Base-by-base conservation (phyloP, 2,113 vertebrate species). In the Athene noctua region DNA sequence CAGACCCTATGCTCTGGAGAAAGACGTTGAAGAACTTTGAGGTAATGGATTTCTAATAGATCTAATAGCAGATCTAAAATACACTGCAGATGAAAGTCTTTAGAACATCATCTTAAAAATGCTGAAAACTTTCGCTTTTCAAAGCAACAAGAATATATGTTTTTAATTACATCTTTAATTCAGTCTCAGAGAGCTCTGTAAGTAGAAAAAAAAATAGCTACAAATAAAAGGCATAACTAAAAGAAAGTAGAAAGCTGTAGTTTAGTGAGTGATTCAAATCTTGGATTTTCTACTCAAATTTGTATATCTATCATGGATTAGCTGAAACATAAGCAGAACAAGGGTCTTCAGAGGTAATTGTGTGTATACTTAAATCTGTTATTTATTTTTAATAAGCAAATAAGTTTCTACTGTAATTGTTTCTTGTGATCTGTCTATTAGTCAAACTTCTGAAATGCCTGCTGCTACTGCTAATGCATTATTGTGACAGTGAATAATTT, bases 11-110 rank as follows among this genome's bases (percentile, higher is more conserved):
- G 98, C 97, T 99, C 52, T 99, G 99, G 99, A 98, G 99, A 85
- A 99, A 99, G 96, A 99, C 99, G 2, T 96, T 99, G 77, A 99
- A 99, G 96, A 99, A 99, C 95, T 99, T 99, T 97, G 99, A 99
- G 98, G 99, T 99, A 98, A 90, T 84, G 8, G 32, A 38, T 52
- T 90, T 71, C 42, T 62, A 22, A n/a, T 57, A 61, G 71, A 68
- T 65, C 15, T 46, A 63, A 46, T 73, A 10, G 22, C 2, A 59
- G 0, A 62, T 68, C 17, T 88, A n/a, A 65, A 66, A 55, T 23
- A 63, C 4, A 10, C 13, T 75, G 21, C 5, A n/a, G 32, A 10
- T 78, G 47, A 25, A 36, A 73, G 21, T 58, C 40, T 42, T 71
- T 11, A 52, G 38, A 11, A 38, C 9, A 3, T 23, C 42, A 4